Evolutionary conservation across 1,140 invertebrate genomes (phyloP).

Genomic region (Leucophenga varia): DNA sequence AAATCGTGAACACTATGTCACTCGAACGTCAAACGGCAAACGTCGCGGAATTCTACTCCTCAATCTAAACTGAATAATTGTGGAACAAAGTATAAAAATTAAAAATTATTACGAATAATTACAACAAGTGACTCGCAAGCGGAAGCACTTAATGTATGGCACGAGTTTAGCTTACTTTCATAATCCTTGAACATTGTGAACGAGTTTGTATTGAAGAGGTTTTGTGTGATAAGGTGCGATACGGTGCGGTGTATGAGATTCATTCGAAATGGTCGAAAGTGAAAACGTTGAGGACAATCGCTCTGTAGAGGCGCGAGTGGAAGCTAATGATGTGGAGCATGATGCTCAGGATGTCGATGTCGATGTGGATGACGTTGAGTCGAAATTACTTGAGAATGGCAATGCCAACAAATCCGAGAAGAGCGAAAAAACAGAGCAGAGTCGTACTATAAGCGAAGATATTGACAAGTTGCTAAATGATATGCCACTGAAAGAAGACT

Average conservation of each 20-base stretch:
- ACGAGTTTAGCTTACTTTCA: not conserved
- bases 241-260: not conserved
- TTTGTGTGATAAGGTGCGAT: not conserved
- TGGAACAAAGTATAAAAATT: constrained; percentile 29
- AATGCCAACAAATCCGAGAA: constrained; percentile 27
- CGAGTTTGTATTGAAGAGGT: too few species aligned
- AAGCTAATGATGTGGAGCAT: too few species aligned
- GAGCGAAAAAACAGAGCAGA: constrained; percentile 33
- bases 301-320: too few species aligned
- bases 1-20: constrained; percentile 31
- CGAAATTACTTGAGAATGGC: constrained; percentile 40
- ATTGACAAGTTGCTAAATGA: constrained; percentile 60
- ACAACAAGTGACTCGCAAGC: constrained; percentile 1
- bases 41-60: constrained; percentile 26
- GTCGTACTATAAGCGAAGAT: constrained; percentile 48
- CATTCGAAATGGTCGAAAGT: constrained; percentile 30
- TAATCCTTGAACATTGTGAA: not conserved
- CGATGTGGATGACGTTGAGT: constrained; percentile 6
- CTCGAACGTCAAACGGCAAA: constrained; percentile 25
- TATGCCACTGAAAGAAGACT: constrained; percentile 53
- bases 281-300: constrained; percentile 22
- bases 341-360: constrained; percentile 23
- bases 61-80: constrained; percentile 27
- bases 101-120: constrained; percentile 16
- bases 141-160: constrained; percentile 27